Evolutionary conservation across 1,140 invertebrate genomes (phyloP).

Genomic region (Drosophila subobscura): DNA sequence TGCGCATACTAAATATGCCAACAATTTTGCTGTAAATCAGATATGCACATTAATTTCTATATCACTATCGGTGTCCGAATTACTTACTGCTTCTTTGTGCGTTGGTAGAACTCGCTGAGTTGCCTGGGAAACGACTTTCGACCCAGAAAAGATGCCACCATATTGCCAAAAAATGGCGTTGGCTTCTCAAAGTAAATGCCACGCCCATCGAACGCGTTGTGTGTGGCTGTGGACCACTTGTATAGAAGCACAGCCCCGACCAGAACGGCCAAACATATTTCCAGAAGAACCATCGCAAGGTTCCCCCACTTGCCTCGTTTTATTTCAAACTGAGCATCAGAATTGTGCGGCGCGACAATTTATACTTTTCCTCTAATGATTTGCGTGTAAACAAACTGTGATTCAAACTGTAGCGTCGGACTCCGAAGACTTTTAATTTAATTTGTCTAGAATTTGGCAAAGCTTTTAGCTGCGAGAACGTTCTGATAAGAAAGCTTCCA

Average conservation of each 20-base stretch:
- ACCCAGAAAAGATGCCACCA: constrained; percentile 51
- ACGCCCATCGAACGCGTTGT: constrained; percentile 73
- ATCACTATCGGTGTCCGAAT: neutral
- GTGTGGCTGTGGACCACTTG: constrained; percentile 55
- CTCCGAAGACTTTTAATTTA: no score
- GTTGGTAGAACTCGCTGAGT: constrained; percentile 53
- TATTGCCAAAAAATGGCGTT: constrained; percentile 76
- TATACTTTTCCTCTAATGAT: no score
- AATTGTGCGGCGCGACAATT: neutral
- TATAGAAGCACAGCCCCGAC: constrained; percentile 36
- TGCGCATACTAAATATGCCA: constrained; percentile 85
- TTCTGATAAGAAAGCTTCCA: neutral
- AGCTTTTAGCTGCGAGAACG: neutral
- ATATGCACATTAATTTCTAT: neutral
- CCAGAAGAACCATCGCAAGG: constrained; percentile 22
- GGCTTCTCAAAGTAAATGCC: constrained; percentile 79
- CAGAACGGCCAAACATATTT: constrained; percentile 37
- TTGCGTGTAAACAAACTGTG: no score
- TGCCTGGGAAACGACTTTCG: constrained; percentile 57
- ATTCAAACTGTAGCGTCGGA: no score
- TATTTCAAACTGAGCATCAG: constrained; percentile 10
- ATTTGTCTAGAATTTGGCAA: neutral
- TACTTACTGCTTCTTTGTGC: constrained; percentile 65
- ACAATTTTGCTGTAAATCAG: constrained; percentile 82
- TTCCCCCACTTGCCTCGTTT: neutral